phyloP scores from a whole-genome alignment of 2,113 vertebrate genomes.

The Coptodon bakossiorum region DNA sequence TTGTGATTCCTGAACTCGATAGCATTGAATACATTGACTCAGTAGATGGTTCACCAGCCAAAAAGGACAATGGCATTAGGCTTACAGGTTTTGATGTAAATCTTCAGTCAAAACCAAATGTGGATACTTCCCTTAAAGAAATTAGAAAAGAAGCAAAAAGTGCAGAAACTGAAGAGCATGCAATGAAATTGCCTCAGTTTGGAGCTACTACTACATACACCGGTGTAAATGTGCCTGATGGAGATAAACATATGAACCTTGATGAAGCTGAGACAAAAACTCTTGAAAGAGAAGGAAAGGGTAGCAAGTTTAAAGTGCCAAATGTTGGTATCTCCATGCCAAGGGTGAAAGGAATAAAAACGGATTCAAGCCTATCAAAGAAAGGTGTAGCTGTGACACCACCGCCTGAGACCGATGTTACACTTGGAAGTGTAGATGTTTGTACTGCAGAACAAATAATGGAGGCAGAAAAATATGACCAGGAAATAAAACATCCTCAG shows the following conservation, averaged over 20 bases:
- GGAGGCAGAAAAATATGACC: neutral
- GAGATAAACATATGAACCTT: neutral
- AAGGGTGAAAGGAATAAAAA: conserved; percentile 29
- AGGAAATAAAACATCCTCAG: neutral
- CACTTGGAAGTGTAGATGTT: neutral
- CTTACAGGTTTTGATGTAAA: neutral
- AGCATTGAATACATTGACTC: conserved; percentile 42
- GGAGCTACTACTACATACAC: neutral
- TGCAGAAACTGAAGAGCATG: neutral
- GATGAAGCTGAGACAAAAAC: neutral
- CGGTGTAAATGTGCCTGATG: neutral
- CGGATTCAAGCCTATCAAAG: conserved; percentile 17
- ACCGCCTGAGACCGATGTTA: neutral
- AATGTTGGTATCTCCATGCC: conserved; percentile 34
- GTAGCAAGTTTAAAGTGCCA: conserved; percentile 45
- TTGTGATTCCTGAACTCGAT: conserved; percentile 14
- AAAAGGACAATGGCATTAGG: neutral
- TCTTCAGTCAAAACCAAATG: neutral
- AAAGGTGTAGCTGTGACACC: conserved; percentile 1
- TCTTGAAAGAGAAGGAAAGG: conserved; percentile 7
- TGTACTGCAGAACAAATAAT: neutral
- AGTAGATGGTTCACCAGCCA: neutral
- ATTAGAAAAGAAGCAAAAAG: neutral
- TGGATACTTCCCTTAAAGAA: neutral
- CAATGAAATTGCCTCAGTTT: neutral